A percentile compares a stretch with the other conserved stretches of the same genome.
Evolutionary conservation across 2,888 invertebrate species (phyloP).

Genomic region (Apodemia hepburni): DNA sequence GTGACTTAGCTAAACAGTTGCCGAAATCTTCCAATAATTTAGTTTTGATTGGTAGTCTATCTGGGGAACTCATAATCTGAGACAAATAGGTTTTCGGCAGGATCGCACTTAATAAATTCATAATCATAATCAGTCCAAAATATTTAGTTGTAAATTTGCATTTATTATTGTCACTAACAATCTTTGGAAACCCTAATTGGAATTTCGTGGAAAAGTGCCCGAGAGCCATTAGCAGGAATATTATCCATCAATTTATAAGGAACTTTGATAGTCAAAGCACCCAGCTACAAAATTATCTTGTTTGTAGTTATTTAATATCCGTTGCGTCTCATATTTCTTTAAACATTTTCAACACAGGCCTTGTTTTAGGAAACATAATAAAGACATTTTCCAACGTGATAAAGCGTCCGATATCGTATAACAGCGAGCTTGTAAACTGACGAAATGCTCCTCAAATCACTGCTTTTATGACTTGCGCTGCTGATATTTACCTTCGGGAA

Average conservation of each 20-base stretch:
- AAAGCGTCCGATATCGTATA: slow-evolving; percentile 68
- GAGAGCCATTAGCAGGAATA: not conserved
- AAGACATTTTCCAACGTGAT: slow-evolving; percentile 59
- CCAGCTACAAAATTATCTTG: slow-evolving; percentile 10
- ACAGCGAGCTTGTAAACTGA: slow-evolving; percentile 64
- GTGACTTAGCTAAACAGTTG: no score
- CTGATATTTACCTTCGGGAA: slow-evolving; percentile 59
- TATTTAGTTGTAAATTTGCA: no score
- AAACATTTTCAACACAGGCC: slow-evolving; percentile 25
- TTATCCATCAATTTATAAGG: not conserved
- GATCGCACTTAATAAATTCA: no score
- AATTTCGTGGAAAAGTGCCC: not conserved
- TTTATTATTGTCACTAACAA: not conserved
- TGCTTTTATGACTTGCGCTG: slow-evolving; percentile 58
- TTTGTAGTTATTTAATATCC: slow-evolving; percentile 12
- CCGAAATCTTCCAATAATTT: no score
- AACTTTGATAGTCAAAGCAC: not conserved
- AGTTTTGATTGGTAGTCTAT: no score
- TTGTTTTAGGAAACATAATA: slow-evolving; percentile 49
- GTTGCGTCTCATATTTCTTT: slow-evolving; percentile 9
- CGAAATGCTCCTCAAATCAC: slow-evolving; percentile 62
- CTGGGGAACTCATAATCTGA: no score
- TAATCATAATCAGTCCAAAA: no score
- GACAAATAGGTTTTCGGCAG: no score
- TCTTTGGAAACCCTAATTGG: not conserved